Conservation (phyloP, 30 jellyfish, hydroid and myxozoan genomes). For the Turritopsis rubra region DNA sequence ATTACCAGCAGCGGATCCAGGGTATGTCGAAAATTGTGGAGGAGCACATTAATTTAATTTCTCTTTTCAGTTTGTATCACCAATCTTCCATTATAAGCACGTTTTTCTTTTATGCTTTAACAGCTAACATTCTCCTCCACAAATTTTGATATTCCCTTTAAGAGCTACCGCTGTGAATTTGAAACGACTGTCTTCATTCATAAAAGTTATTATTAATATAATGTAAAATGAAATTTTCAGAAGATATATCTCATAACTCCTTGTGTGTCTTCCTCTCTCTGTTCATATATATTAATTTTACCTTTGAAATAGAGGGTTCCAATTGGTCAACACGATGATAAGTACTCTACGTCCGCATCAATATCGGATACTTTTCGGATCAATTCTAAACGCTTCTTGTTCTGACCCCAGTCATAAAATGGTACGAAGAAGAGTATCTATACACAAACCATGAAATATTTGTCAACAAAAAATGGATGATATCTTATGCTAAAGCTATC, state of each 20-base stretch:
- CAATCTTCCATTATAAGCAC: neutral
- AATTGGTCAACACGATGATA: neutral
- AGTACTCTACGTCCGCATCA: conserved; percentile 20
- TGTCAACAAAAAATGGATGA: neutral
- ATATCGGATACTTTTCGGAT: conserved; percentile 45
- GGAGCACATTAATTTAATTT: neutral
- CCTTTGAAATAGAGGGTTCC: neutral
- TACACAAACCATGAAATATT: neutral
- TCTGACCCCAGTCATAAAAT: conserved; percentile 70
- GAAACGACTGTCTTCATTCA: too few species aligned
- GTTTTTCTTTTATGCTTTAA: neutral
- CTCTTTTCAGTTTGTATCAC: neutral
- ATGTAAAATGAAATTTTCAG: too few species aligned
- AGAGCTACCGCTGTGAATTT: too few species aligned
- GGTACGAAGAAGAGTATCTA: conserved; percentile 69
- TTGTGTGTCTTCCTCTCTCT: too few species aligned
- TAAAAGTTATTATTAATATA: too few species aligned
- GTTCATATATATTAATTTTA: too few species aligned
- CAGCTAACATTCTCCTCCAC: neutral
- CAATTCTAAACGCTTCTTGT: conserved; percentile 46
- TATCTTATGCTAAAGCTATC: too few species aligned
- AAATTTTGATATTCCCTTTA: too few species aligned
- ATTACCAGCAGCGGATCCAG: neutral
- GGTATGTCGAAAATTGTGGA: neutral
- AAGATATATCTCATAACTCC: too few species aligned